Evolutionary conservation across 2,113 vertebrate species (phyloP), one percentile per base, ranked within the genome.

Genomic region (Equus quagga): DNA sequence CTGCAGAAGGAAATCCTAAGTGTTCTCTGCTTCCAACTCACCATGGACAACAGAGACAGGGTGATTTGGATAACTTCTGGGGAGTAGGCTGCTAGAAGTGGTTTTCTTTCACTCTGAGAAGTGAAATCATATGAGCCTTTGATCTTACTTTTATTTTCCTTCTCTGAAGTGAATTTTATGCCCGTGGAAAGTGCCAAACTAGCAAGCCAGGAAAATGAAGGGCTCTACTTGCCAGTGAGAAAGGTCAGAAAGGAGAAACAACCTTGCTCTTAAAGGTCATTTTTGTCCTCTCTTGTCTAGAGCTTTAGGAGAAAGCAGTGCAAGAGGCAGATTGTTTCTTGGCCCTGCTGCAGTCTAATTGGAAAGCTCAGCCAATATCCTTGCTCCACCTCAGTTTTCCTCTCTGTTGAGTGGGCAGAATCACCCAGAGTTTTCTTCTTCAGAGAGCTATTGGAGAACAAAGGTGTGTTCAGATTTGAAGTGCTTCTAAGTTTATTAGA

Each of bases 121-220:
- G 64, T 60, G 56, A 96, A 96, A 98, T 97, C 88, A 95, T 44
- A 85, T 2, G 13, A 92, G 76, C 46, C 84, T 98, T 97, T 97
- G 96, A 98, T 97, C 91, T 91, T 41, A 46, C 78, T 76, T 70
- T 87, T 96, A 65, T 92, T 95, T 92, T 88, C 95, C 49, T 69
- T 36, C 41, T 95, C 93, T 93, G 78, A 82, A 7, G 8, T 97
- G 83, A 96, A 95, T 92, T 96, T 73, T 65, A 12, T 95, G 78
- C 76, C 81, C 79, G 64, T 94, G 33, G 78, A 65, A 97, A 94
- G 23, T n/a, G 67, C 87, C 85, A 95, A 62, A 72, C 0, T 80
- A 78, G 92, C 65, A 83, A 41, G 54, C 54, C 51, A 80, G 51
- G 62, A 89, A 94, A 89, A 93, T 41, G 79, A 87, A 95, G 67